Conservation (phyloP, 1,140 invertebrate genomes). For the Limonius californicus region DNA sequence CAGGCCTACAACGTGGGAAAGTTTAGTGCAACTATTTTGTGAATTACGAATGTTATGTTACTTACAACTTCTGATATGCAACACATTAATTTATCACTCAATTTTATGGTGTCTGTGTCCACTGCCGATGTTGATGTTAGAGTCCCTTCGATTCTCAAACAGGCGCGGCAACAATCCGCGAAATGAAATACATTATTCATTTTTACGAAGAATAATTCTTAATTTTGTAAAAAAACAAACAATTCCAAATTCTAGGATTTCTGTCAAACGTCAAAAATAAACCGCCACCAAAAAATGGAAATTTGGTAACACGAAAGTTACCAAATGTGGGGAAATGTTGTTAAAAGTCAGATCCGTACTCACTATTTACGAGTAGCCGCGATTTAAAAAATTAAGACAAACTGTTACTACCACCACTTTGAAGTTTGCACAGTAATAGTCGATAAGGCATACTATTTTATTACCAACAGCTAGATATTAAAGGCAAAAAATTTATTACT, state of each 20-base stretch:
- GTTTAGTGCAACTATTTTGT: too few species aligned
- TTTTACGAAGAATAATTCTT: not conserved
- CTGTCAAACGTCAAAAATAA: slow-evolving; percentile 5
- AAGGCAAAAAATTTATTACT: too few species aligned
- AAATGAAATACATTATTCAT: slow-evolving; percentile 20
- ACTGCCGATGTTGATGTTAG: slow-evolving; percentile 19
- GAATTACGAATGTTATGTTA: too few species aligned
- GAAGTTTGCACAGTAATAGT: too few species aligned
- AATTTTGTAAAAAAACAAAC: not conserved
- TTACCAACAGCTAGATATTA: too few species aligned
- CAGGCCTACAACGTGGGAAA: slow-evolving; percentile 25
- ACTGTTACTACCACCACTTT: too few species aligned
- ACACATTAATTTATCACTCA: slow-evolving; percentile 26
- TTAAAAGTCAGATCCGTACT: not conserved
- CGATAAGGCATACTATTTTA: too few species aligned
- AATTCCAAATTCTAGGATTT: not conserved
- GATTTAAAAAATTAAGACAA: too few species aligned
- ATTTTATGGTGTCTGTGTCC: slow-evolving; percentile 26
- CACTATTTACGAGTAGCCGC: not conserved
- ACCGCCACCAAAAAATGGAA: not conserved
- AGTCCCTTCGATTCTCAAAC: slow-evolving; percentile 23
- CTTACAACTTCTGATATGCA: slow-evolving; percentile 28
- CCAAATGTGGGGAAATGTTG: not conserved
- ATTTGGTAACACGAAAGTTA: not conserved
- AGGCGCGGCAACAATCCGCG: slow-evolving; percentile 27